phyloP scores from a whole-genome alignment of 2,113 vertebrate genomes.

The Megaceryle maxima region DNA sequence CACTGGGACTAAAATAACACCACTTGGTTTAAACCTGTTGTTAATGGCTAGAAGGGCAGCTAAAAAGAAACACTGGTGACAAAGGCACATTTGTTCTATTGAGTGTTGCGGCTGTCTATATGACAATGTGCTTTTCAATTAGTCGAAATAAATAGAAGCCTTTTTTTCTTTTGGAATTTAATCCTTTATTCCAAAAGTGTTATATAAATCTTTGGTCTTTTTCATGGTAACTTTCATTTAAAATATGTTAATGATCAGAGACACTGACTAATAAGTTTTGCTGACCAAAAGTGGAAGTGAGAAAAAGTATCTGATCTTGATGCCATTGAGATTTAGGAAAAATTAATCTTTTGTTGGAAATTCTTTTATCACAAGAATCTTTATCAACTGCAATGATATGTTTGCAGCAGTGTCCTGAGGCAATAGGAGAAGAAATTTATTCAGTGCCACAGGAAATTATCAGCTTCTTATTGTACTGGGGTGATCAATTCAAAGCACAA shows the following conservation, averaged over 20 bases:
- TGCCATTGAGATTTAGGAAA: constrained; percentile 44
- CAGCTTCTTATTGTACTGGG: constrained; percentile 15
- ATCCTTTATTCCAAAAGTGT: too few species aligned
- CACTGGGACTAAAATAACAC: constrained; percentile 19
- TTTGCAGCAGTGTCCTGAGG: constrained; percentile 54
- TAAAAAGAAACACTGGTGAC: constrained; percentile 4
- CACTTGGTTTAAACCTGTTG: constrained; percentile 31
- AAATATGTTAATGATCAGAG: too few species aligned
- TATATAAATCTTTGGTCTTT: too few species aligned
- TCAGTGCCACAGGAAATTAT: constrained; percentile 32
- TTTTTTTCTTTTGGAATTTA: too few species aligned
- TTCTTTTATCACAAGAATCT: constrained; percentile 61
- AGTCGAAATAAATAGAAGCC: constrained; percentile 51
- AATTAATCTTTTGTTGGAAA: constrained; percentile 62
- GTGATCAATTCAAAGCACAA: constrained; percentile 52
- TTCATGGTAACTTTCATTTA: too few species aligned
- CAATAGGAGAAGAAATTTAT: constrained; percentile 44
- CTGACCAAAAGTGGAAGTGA: too few species aligned
- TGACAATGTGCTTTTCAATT: constrained; percentile 23
- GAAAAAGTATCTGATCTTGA: not conserved
- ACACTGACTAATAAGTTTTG: too few species aligned
- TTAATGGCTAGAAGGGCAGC: not conserved
- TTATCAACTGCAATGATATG: constrained; percentile 50
- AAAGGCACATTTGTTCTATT: constrained; percentile 32
- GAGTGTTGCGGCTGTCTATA: not conserved